Conservation (phyloP, 2,888 invertebrate genomes). For the Ichneumoninae sp. region DNA sequence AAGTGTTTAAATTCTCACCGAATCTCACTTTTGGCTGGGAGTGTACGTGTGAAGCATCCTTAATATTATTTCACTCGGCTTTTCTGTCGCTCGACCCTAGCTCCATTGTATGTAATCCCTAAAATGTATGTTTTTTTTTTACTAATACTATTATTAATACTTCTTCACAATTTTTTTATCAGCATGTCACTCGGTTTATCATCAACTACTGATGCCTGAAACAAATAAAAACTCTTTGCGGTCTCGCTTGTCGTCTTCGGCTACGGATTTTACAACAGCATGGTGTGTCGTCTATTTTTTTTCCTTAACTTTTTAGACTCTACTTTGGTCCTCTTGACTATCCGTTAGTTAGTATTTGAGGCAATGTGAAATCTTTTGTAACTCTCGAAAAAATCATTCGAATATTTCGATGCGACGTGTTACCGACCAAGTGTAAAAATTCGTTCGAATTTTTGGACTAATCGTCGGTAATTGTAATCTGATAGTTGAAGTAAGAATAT, state of each 20-base stretch:
- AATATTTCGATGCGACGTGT: neutral
- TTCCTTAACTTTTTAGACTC: slow-evolving; percentile 16
- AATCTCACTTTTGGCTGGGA: neutral
- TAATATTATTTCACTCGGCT: neutral
- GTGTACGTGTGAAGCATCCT: neutral
- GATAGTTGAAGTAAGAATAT: slow-evolving; percentile 26
- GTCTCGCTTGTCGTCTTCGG: slow-evolving; percentile 17
- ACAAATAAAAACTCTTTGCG: slow-evolving; percentile 12
- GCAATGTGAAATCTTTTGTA: no score
- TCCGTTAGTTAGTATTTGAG: no score
- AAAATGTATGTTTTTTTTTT: slow-evolving; percentile 10
- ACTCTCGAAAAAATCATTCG: neutral
- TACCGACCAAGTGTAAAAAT: neutral
- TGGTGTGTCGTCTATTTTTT: slow-evolving; percentile 23
- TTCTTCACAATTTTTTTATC: slow-evolving; percentile 8
- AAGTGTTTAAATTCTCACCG: no score
- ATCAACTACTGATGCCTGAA: slow-evolving; percentile 7
- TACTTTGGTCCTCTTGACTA: neutral
- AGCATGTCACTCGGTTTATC: slow-evolving; percentile 17
- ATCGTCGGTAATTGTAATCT: neutral
- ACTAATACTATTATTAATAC: slow-evolving; percentile 5
- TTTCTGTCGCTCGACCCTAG: neutral
- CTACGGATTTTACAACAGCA: slow-evolving; percentile 24
- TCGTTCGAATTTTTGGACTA: neutral
- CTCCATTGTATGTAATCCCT: neutral